Percentiles rank a stretch among this genome's conserved stretches.
These are phyloP conservation scores for Drosophila suzukii DNA, from an alignment of 1,140 invertebrate genomes.

Conservation along the genomic window DNA sequence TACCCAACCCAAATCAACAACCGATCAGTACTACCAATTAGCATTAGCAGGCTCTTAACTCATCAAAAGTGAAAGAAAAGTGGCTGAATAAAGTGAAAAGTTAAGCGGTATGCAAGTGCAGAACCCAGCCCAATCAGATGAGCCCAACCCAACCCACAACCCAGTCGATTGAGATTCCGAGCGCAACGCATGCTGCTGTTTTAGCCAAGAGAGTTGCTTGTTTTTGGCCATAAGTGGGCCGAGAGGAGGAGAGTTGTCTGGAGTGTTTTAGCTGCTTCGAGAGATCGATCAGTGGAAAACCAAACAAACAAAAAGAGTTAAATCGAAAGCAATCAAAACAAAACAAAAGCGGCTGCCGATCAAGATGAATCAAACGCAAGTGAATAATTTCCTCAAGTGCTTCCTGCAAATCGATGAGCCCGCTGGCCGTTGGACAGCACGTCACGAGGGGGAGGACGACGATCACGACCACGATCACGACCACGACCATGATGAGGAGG, in stretches of 20 bases:
- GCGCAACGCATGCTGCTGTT: conserved; percentile 40
- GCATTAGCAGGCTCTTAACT: conserved; percentile 17
- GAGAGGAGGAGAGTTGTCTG: conserved; percentile 4
- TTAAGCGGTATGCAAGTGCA: conserved; percentile 37
- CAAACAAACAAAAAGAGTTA: conserved; percentile 43
- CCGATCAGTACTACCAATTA: conserved; percentile 18
- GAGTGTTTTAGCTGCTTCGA: conserved; percentile 27
- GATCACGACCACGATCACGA: conserved; percentile 73
- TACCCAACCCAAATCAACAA: not conserved
- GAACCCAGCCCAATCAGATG: conserved; percentile 21
- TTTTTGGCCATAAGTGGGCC: conserved; percentile 8
- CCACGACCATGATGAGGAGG: conserved; percentile 64
- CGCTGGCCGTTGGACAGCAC: conserved; percentile 52
- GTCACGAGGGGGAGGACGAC: conserved; percentile 69
- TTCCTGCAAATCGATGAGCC: conserved; percentile 80
- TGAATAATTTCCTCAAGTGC: conserved; percentile 79
- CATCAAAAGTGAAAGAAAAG: conserved; percentile 39
- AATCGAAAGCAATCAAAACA: conserved; percentile 19
- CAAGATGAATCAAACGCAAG: conserved; percentile 79
- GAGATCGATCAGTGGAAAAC: conserved; percentile 27
- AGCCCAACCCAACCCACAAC: conserved; percentile 36
- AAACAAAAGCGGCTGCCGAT: conserved; percentile 42
- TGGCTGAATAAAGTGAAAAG: conserved; percentile 32
- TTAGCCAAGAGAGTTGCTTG: conserved; percentile 32
- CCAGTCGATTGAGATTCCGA: conserved; percentile 39